Percentiles rank a stretch among this genome's conserved stretches.
phyloP scores from a whole-genome alignment of 1,140 invertebrate species.

The Drosophila carrolli region DNA sequence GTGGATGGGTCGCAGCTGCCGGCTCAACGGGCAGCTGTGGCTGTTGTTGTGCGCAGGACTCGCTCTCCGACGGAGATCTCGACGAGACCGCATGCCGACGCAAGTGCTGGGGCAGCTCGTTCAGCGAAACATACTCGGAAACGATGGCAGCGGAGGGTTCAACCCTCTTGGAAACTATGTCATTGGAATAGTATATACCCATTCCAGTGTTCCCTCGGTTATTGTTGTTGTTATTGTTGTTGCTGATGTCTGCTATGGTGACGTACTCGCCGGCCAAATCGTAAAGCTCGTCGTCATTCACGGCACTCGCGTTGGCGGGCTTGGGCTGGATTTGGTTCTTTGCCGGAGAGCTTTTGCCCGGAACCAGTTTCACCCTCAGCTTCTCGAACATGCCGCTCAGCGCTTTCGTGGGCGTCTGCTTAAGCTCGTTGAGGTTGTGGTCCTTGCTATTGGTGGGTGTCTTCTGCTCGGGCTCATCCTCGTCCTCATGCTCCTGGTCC shows the following conservation, averaged over 20 bases:
- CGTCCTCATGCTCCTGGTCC: slow-evolving; percentile 25
- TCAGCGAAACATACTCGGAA: slow-evolving; percentile 92
- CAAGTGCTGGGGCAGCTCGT: slow-evolving; percentile 89
- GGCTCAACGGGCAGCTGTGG: slow-evolving; percentile 12
- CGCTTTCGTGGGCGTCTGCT: slow-evolving; percentile 84
- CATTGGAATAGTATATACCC: slow-evolving; percentile 86
- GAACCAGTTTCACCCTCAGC: slow-evolving; percentile 87
- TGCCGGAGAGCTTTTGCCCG: slow-evolving; percentile 85
- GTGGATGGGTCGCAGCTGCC: slow-evolving; percentile 35
- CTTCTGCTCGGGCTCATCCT: slow-evolving; percentile 42
- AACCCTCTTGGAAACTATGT: slow-evolving; percentile 85
- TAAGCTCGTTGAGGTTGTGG: slow-evolving; percentile 78
- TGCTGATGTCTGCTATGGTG: slow-evolving; percentile 92
- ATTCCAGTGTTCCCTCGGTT: slow-evolving; percentile 48
- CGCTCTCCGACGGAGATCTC: slow-evolving; percentile 29
- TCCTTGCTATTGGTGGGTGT: slow-evolving; percentile 77
- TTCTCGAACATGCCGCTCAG: slow-evolving; percentile 88
- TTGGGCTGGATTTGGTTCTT: slow-evolving; percentile 76
- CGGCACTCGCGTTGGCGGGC: slow-evolving; percentile 63
- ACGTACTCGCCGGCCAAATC: slow-evolving; percentile 92
- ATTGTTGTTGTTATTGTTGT: slow-evolving; percentile 87
- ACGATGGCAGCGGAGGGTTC: slow-evolving; percentile 84
- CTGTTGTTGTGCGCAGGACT: slow-evolving; percentile 59
- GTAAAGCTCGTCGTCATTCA: slow-evolving; percentile 84
- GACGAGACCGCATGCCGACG: slow-evolving; percentile 85